Evolutionary conservation across 2,797 vertebrate genomes (phyloP).

Genomic region (Buceros bicornis): DNA sequence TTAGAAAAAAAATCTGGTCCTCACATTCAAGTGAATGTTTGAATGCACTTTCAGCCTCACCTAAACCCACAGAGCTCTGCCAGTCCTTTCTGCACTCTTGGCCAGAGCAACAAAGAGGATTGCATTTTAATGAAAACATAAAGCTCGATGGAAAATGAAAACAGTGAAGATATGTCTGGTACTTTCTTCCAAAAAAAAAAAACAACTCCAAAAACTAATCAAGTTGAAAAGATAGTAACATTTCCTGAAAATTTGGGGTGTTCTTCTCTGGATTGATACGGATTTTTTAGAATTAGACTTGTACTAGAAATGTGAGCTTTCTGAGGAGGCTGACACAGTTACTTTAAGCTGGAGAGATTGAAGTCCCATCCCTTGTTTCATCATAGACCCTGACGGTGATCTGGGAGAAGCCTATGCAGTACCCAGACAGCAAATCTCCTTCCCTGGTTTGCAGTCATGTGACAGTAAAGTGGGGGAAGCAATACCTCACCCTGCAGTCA

Average conservation of each 20-base stretch:
- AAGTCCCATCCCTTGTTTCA: background rate
- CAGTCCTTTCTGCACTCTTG: slow-evolving; percentile 34
- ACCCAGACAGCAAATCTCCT: background rate
- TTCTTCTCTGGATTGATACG: background rate
- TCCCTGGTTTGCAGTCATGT: background rate
- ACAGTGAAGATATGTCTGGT: background rate
- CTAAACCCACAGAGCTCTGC: background rate
- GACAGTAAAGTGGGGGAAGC: background rate
- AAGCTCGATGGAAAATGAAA: background rate
- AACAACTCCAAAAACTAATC: too few species aligned
- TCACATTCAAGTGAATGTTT: slow-evolving; percentile 25
- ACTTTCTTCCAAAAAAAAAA: background rate
- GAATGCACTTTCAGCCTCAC: background rate
- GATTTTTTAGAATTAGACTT: background rate
- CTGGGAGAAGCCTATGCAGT: background rate
- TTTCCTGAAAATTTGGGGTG: background rate
- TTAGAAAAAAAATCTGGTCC: background rate
- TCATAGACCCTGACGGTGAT: background rate
- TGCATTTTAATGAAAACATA: background rate
- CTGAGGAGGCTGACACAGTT: background rate
- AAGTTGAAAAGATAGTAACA: background rate
- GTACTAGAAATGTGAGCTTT: background rate
- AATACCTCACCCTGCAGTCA: background rate
- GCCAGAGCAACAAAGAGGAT: background rate
- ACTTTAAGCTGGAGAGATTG: background rate